These are phyloP conservation scores for Nysson spinosus DNA, from an alignment of 2,888 invertebrate genomes.

Conservation along the genomic window DNA sequence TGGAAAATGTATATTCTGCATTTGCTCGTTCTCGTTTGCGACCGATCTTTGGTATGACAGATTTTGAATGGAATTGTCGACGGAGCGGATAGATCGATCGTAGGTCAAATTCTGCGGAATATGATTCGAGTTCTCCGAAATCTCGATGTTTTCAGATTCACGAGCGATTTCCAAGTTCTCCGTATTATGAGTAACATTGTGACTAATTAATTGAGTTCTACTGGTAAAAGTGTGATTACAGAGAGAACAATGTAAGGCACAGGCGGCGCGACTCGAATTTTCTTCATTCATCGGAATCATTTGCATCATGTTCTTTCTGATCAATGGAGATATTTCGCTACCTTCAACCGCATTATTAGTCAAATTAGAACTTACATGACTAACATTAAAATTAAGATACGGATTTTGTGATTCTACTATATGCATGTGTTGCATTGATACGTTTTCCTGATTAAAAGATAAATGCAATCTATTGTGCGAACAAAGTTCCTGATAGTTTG, in stretches of 20 bases:
- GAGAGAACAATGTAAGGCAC: constrained; percentile 71
- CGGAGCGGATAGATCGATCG: constrained; percentile 53
- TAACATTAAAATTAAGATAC: constrained; percentile 63
- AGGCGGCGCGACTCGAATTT: constrained; percentile 62
- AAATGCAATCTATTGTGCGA: constrained; percentile 66
- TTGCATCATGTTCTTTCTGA: constrained; percentile 48
- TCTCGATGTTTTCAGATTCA: constrained; percentile 68
- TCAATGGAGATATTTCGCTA: constrained; percentile 32
- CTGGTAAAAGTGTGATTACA: constrained; percentile 71
- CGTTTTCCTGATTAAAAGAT: constrained; percentile 64
- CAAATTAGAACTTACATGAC: constrained; percentile 48
- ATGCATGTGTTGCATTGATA: constrained; percentile 68
- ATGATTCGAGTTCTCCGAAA: constrained; percentile 65
- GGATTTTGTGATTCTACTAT: constrained; percentile 70
- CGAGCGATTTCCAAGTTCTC: constrained; percentile 65
- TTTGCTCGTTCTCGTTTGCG: constrained; percentile 47
- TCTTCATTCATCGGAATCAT: constrained; percentile 44
- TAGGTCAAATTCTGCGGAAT: constrained; percentile 62
- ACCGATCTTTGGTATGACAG: constrained; percentile 59
- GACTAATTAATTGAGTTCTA: constrained; percentile 67
- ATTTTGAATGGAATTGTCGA: constrained; percentile 61
- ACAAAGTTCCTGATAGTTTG: constrained; percentile 69
- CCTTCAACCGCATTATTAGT: constrained; percentile 37
- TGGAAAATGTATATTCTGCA: constrained; percentile 57
- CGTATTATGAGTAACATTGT: constrained; percentile 62